Percentiles rank a stretch among this genome's conserved stretches.
phyloP scores from a whole-genome alignment of 2,797 vertebrate species.

The Rhabdomys pumilio region DNA sequence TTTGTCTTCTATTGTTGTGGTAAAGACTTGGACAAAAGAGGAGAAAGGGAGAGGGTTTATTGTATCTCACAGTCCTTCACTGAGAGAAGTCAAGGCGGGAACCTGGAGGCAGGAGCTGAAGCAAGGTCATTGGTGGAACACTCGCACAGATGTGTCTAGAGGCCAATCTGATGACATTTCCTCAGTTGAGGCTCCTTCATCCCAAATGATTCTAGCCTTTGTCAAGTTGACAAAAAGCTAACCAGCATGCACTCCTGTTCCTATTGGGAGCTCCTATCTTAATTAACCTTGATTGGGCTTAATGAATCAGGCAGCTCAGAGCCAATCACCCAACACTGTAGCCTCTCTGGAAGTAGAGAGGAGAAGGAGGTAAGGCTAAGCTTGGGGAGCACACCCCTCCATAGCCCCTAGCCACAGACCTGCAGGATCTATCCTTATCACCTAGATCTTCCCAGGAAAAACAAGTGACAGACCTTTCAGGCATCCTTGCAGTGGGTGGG shows the following conservation, averaged over 20 bases:
- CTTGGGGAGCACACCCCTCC: background rate
- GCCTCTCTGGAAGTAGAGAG: background rate
- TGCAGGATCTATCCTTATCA: constrained; percentile 1
- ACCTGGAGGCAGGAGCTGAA: background rate
- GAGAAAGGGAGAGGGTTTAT: background rate
- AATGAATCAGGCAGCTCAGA: background rate
- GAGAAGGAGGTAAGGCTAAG: background rate
- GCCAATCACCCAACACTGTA: background rate
- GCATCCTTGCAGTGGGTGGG: background rate
- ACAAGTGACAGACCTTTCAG: background rate
- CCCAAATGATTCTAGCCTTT: background rate
- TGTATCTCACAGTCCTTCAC: background rate
- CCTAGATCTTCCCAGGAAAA: background rate
- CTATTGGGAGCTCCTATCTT: background rate
- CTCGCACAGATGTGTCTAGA: background rate
- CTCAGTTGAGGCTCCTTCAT: background rate
- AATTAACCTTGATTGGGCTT: background rate
- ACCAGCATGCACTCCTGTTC: background rate
- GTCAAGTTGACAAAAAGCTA: background rate
- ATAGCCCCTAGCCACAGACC: background rate
- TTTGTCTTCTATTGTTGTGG: background rate
- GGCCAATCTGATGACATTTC: background rate
- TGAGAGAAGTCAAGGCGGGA: background rate
- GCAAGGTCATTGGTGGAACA: background rate
- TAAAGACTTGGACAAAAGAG: background rate